Base-by-base conservation (phyloP, 2,113 vertebrate species). In the Microcebus griseorufus region DNA sequence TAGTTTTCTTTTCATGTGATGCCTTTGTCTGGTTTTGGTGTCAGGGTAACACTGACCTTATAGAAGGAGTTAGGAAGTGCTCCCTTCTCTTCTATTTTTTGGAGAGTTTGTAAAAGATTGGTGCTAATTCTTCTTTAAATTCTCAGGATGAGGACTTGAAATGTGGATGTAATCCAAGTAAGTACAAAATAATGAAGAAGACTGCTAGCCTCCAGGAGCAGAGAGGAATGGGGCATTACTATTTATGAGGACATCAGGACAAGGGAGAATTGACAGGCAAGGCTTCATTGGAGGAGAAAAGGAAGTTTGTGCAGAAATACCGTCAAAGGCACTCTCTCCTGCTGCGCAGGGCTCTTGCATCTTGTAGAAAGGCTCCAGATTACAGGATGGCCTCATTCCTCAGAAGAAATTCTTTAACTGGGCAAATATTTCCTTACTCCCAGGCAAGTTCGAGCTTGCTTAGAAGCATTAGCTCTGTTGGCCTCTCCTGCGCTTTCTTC, bases 361-460 rank as follows among this genome's bases (percentile, higher is more conserved):
- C 87, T 92, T 80, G 75, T 64, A 75, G 64, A 87, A 92, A 90
- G 64, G 70, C 55, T 95, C 88, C 88, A 80, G 94, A 78, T 73
- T 88, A 45, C 34, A 96, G 32, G 32, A 93, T 85, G 88, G 85
- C 60, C 80, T 96, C 94, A 92, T 96, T 97, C 53, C 85, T 90
- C 87, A 90, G 96, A 95, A 86, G 45, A 96, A 93, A 92, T 88
- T 92, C 16, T 96, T 60, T 60, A 69, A 34, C 70, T 80, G 65
- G 39, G 84, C 70, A 81, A 95, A 79, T 76, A 87, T 95, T 92
- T 91, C 48, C 29, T 92, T 93, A 48, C 64, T 94, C 42, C 80
- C 75, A 85, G 60, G 65, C 81, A 51, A 88, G 90, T 96, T 85
- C 79, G 76, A 97, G 91, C 80, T 96, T 97, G 88, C 58, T 96